Evolutionary conservation across 2,888 invertebrate genomes (phyloP).

Genomic region (Rotaria macrura): DNA sequence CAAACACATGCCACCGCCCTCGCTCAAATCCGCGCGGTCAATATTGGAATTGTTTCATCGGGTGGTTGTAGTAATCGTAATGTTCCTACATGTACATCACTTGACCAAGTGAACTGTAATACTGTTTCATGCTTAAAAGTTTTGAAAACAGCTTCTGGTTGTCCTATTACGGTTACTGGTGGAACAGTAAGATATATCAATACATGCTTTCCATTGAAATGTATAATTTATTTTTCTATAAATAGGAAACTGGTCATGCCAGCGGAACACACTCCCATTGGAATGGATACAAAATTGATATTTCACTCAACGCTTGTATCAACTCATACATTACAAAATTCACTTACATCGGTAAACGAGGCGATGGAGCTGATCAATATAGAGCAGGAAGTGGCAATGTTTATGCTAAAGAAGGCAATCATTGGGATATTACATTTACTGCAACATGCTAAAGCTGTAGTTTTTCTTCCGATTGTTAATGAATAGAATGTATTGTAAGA

Average conservation of each 20-base stretch:
- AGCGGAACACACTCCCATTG: constrained; percentile 34
- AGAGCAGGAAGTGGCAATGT: constrained; percentile 33
- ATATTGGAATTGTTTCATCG: not conserved
- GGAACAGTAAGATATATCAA: constrained; percentile 22
- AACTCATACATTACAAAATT: constrained; percentile 29
- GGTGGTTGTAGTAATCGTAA: constrained; percentile 27
- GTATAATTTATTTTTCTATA: not conserved
- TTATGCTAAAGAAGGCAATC: constrained; percentile 33
- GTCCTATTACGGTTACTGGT: constrained; percentile 32
- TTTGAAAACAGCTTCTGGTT: constrained; percentile 27
- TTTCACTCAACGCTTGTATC: constrained; percentile 30
- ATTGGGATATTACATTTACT: constrained; percentile 28
- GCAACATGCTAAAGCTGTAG: not conserved
- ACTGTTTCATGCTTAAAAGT: not conserved
- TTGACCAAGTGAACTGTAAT: constrained; percentile 31
- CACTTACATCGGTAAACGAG: constrained; percentile 28
- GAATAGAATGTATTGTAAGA: not conserved
- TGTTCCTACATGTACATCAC: constrained; percentile 31
- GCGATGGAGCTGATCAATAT: constrained; percentile 32
- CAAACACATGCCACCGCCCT: not conserved
- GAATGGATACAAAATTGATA: constrained; percentile 35
- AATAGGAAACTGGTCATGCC: constrained; percentile 31
- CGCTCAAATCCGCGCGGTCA: not conserved
- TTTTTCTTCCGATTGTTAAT: not conserved
- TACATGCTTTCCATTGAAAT: not conserved